Evolutionary conservation across 2,797 vertebrate genomes (phyloP).

Genomic region (Pangasius larnaudii): DNA sequence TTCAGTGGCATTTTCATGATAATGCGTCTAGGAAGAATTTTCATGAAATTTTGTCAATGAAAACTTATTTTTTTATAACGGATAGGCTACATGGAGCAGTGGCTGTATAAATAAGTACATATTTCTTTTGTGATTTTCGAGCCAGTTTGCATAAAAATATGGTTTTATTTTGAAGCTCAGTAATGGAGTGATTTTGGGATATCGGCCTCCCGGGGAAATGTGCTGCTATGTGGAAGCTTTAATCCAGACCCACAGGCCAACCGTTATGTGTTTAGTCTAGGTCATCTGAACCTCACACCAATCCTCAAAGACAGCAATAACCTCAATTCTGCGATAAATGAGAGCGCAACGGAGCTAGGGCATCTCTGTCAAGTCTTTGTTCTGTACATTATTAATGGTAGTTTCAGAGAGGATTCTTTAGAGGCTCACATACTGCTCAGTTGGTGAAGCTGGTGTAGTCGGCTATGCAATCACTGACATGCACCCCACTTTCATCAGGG

Average conservation of each 20-base stretch:
- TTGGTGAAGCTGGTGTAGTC: not conserved
- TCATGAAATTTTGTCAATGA: not conserved
- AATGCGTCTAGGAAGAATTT: not conserved
- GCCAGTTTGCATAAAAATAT: not conserved
- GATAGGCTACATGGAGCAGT: not conserved
- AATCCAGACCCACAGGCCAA: not conserved
- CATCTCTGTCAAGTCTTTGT: not conserved
- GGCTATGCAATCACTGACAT: too few relatives aligned
- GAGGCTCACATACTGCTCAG: not conserved
- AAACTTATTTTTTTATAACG: not conserved
- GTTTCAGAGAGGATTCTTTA: not conserved
- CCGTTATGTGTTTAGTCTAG: not conserved
- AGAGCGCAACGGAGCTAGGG: not conserved
- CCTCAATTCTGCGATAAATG: not conserved
- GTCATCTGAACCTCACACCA: not conserved
- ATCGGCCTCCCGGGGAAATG: not conserved
- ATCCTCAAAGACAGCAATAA: not conserved
- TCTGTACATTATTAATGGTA: not conserved
- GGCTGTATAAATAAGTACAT: not conserved
- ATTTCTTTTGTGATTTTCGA: not conserved
- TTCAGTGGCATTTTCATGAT: not conserved
- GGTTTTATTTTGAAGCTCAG: not conserved
- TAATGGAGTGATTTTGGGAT: not conserved
- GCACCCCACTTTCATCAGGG: not conserved
- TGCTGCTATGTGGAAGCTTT: not conserved